Conservation (phyloP, 2,888 invertebrate genomes). For the Pseudococcus longispinus region DNA sequence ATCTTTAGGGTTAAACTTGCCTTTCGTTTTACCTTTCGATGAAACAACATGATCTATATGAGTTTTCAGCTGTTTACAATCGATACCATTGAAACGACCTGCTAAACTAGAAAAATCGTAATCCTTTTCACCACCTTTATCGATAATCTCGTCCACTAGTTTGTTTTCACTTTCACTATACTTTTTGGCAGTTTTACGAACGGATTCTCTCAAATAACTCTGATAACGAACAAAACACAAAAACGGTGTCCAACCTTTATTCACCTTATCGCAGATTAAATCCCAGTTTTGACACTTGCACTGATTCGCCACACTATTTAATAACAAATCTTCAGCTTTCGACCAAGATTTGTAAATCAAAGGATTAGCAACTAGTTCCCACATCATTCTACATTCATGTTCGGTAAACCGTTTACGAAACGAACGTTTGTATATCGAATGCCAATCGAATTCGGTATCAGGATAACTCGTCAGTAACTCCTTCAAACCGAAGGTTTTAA, state of each 20-base stretch:
- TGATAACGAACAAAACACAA: constrained; percentile 4
- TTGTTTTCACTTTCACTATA: background rate
- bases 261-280: background rate
- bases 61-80: background rate
- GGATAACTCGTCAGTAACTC: background rate
- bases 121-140: background rate
- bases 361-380: constrained; percentile 3
- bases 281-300: background rate
- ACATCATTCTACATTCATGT: background rate
- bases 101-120: background rate
- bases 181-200: background rate
- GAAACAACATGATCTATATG: background rate
- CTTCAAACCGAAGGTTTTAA: background rate
- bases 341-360: background rate
- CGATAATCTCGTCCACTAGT: background rate
- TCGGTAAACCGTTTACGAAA: background rate
- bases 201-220: background rate
- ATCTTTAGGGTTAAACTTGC: background rate
- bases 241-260: background rate
- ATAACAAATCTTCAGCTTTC: background rate
- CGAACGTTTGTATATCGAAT: background rate
- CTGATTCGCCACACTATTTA: background rate
- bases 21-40: background rate
- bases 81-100: background rate
- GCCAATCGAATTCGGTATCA: background rate